Conservation (phyloP, 2,888 invertebrate species). For the Stegophylla sp. region DNA sequence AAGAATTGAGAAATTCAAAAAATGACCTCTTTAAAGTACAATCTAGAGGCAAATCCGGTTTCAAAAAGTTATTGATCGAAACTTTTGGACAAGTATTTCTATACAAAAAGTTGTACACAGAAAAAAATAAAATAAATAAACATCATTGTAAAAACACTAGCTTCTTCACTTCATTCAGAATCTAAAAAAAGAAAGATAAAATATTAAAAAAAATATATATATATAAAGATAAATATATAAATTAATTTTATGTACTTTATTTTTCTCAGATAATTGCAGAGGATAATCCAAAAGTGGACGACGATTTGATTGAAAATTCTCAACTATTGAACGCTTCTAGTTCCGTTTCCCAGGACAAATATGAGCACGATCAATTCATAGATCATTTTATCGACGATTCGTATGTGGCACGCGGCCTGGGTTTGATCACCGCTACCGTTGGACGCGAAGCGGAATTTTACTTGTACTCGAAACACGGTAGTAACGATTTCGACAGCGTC, state of each 20-base stretch:
- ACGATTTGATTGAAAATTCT: neutral
- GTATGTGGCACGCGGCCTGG: slow-evolving; percentile 40
- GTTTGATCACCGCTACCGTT: slow-evolving; percentile 36
- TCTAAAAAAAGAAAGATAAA: no score
- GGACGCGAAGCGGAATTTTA: slow-evolving; percentile 43
- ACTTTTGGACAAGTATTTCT: no score
- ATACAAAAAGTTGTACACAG: no score
- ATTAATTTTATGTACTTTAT: neutral
- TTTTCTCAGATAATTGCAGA: slow-evolving; percentile 29
- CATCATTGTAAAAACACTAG: no score
- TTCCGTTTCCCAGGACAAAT: neutral
- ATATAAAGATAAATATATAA: neutral
- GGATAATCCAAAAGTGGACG: slow-evolving; percentile 35
- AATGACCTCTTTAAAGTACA: no score
- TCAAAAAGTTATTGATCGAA: no score
- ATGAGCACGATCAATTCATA: neutral
- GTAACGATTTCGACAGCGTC: slow-evolving; percentile 3
- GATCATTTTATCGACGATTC: slow-evolving; percentile 9
- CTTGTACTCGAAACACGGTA: slow-evolving; percentile 29
- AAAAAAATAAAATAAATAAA: no score
- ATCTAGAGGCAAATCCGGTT: no score
- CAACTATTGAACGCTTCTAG: neutral
- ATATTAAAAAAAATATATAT: neutral
- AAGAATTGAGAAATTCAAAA: no score
- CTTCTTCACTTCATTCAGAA: no score